Conservation (phyloP, 2,888 invertebrate species). For the Escarpia spicata region DNA sequence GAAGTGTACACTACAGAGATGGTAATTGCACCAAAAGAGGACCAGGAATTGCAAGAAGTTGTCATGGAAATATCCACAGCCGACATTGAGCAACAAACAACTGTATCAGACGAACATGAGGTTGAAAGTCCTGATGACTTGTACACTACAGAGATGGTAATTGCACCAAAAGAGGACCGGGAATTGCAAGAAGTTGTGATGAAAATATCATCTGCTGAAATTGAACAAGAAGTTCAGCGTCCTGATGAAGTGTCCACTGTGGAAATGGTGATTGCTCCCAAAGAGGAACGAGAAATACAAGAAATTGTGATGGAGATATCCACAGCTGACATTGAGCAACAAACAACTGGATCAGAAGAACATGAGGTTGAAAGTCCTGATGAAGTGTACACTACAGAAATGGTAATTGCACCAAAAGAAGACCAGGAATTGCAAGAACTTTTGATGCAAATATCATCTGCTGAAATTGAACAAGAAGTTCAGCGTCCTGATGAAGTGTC, state of each 20-base stretch:
- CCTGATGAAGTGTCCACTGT: not conserved
- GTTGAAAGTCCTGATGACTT: slow-evolving; percentile 23
- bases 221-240: not conserved
- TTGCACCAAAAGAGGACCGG: slow-evolving; percentile 21
- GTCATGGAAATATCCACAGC: not conserved
- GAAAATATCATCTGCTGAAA: not conserved
- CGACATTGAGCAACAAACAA: no score
- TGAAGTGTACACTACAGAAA: not conserved
- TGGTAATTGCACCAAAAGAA: slow-evolving; percentile 17
- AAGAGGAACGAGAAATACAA: not conserved
- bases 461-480: slow-evolving; percentile 3
- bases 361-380: not conserved
- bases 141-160: not conserved
- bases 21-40: slow-evolving; percentile 29
- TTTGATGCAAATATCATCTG: not conserved
- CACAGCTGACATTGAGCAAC: not conserved
- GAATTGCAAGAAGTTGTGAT: slow-evolving; percentile 25
- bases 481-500: not conserved
- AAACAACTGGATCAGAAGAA: not conserved
- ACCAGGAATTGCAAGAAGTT: slow-evolving; percentile 24
- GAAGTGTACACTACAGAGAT: slow-evolving; percentile 28
- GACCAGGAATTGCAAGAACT: slow-evolving; percentile 23
- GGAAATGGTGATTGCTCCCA: not conserved
- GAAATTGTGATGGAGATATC: not conserved
- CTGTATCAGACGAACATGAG: not conserved